Base-by-base conservation (phyloP, 2,113 vertebrate genomes). In the Crotalus helleri region DNA sequence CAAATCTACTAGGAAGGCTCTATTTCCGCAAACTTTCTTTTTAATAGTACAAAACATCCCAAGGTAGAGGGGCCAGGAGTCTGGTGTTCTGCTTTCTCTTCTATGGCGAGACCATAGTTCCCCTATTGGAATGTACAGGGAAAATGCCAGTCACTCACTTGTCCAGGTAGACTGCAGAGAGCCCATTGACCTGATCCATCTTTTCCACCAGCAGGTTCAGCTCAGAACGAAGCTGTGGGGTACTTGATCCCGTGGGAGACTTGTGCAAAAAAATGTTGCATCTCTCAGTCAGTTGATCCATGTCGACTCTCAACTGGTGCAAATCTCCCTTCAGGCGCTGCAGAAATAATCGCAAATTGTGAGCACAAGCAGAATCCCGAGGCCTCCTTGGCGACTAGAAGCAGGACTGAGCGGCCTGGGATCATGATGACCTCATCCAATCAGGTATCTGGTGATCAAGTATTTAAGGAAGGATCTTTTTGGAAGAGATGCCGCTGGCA, bases 131-230 rank as follows among this genome's bases (percentile, higher is more conserved):
- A 5, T 24, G 8, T 24, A 54, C 12, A 23, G 26, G 15, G 44
- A 1, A 5, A 5, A 21, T 21, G 55, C 3, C 33, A 0, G 74
- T 15, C 9, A 97, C 98, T 98, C 81, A 99, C 99, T 99, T 99
- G 91, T 99, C 98, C 94, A 99, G 93, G 97, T 98, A 99, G 96
- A 98, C 95, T 4, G 98, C 98, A 0, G 99, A 99, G 10, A 99
- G 97, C 44, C 98, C 97, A 57, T 98, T 97, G 1, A 98, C 97
- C 85, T 97, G 98, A 87, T 99, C 98, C 91, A 98, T 98, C 96
- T 98, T 98, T 92, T 98, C 98, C 55, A 99, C 98, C 24, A 98
- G 95, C n/a, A 98, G 94, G 93, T 96, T 98, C 12, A 99, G 98
- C 51, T 99, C 99, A 0, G 98, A 98, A 0, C 98, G 98, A 53